These are phyloP conservation scores for Phrynosoma blainvillii DNA, from an alignment of 2,113 vertebrate genomes.

Conservation along the genomic window DNA sequence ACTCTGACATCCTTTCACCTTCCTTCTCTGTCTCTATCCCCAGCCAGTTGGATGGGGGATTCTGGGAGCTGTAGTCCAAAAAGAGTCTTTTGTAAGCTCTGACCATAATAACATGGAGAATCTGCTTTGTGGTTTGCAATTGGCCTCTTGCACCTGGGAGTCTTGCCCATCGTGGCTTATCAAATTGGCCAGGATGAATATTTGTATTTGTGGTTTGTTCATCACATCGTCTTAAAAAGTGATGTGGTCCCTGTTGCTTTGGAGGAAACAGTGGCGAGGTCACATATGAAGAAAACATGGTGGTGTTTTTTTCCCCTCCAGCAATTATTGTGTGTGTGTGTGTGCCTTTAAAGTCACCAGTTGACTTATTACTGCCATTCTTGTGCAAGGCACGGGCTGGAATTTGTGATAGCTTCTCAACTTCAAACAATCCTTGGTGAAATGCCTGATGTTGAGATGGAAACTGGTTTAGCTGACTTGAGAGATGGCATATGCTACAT, in stretches of 20 bases:
- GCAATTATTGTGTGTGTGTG: too few species aligned
- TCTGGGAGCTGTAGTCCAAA: too few species aligned
- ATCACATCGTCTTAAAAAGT: not conserved
- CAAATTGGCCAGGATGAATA: not conserved
- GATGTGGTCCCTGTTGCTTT: not conserved
- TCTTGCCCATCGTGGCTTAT: not conserved
- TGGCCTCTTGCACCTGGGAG: not conserved
- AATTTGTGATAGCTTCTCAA: not conserved
- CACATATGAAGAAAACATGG: not conserved
- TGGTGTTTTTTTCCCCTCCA: not conserved
- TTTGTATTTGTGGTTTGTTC: not conserved
- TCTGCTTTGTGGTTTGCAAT: not conserved
- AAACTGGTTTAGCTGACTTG: too few species aligned
- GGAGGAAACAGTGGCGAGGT: not conserved
- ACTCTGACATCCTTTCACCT: not conserved
- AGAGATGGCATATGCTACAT: too few species aligned
- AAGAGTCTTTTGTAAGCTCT: too few species aligned
- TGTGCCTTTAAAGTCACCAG: too few species aligned
- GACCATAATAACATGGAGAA: not conserved
- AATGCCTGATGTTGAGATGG: too few species aligned
- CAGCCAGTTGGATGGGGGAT: too few species aligned
- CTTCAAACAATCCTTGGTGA: too few species aligned
- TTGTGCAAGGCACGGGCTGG: not conserved
- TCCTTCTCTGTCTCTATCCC: not conserved
- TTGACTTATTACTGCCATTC: not conserved